Base-by-base conservation (phyloP, 2,888 invertebrate species). In the Scaptomyza polygonia region DNA sequence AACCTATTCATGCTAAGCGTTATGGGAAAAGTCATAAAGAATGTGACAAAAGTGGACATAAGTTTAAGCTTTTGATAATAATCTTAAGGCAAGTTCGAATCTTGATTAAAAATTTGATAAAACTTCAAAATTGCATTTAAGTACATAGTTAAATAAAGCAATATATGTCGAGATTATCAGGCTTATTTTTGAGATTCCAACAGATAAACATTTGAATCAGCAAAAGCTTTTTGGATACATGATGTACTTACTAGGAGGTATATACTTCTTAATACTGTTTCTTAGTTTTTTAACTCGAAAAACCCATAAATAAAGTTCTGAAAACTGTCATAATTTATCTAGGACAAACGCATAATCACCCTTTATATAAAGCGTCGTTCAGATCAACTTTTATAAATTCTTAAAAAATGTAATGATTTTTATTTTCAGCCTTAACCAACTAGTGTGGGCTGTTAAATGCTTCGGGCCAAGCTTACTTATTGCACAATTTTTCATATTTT, bases 401-500 rank as follows among this genome's bases (percentile, higher is more conserved):
- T 36, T 39, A 12, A 4, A 32, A 32, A 36, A 36, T 7, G 12
- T 0, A 6, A n/a, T 47, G 9, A 47, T n/a, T 18, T 30, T 30
- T 47, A 18, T 48, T 52, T 52, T 36, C 18, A 16, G 32, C 16
- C 12, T 54, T 45, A 48, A 11, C 44, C 44, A 40, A 63, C 67
- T 7, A 8, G 18, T 48, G 54, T 51, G 36, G 30, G 44, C 43
- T 47, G 42, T 63, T 71, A 61, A 66, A 44, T 66, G 85, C 82
- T 67, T 58, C 44, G 30, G 52, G 72, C 55, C 54, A 32, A 27
- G 57, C 52, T 45, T 76, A 87, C 68, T 82, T 88, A 82, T 88
- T 83, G 77, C 79, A 71, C 77, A 86, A 86, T 82, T 88, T 88
- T 86, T 82, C 88, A 88, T 83, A 67, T 82, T 82, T 81, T 79